Base-by-base conservation (phyloP, 2,888 invertebrate genomes). In the Campoplex nolae region DNA sequence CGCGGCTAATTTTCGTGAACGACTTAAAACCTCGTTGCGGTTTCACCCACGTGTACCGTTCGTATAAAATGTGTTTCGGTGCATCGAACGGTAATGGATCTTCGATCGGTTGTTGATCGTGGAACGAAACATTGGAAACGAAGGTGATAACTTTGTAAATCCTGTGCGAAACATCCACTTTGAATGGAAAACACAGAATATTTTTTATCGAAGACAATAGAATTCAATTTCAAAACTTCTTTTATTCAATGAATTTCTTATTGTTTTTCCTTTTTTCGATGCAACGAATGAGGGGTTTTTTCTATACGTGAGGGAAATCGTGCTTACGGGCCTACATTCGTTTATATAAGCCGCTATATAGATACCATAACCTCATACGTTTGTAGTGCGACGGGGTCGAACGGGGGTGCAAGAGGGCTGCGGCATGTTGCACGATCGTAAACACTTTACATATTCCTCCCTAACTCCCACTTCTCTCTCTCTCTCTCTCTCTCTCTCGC, bases 361-460 rank as follows among this genome's bases (percentile, higher is more conserved):
- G 78, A 79, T 78, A 84, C 68, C 56, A 75, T 76, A 79, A 70
- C 48, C 48, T 67, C 82, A 76, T 79, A 78, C 76, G 87, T 83
- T 79, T 82, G 68, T 42, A 70, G 73, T 35, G 16, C 71, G 84
- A 58, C 81, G 86, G 75, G 87, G 74, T 51, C 71, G 83, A 80
- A 88, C 71, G 87, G 85, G 88, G 90, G 85, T 89, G 89, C 84
- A 89, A 88, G 87, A 89, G 88, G 87, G 88, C 89, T 91, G 92
- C 93, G 91, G 92, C 93, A 93, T 92, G 93, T 93, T 93, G 93
- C 92, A 82, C 93, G 93, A 92, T 93, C 93, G 91, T 93, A 93
- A 93, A 93, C 93, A 93, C 93, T 93, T 93, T 91, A 91, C 93
- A 93, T 93, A 92, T 92, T 91, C 92, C 90, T 91, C 91, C 89